phyloP scores from a whole-genome alignment of 2,113 vertebrate species.

The Cynopterus brachyotis region DNA sequence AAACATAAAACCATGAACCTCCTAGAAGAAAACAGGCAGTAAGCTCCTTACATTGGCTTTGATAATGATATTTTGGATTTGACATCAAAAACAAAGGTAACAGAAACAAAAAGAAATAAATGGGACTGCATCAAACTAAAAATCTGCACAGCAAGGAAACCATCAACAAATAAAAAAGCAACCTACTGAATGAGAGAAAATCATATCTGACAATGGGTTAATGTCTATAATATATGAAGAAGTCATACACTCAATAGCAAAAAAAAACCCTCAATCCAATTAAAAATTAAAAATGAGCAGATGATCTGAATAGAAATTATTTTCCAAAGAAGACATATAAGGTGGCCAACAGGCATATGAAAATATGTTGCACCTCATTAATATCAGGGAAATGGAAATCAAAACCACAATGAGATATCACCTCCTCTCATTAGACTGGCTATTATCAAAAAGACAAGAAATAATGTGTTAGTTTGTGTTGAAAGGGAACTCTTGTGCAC shows the following conservation, averaged over 20 bases:
- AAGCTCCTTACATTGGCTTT: not conserved
- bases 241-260: not conserved
- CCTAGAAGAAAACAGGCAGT: not conserved
- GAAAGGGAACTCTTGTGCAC: not conserved
- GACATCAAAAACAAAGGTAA: not conserved
- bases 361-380: not conserved
- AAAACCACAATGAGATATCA: not conserved
- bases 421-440: not conserved
- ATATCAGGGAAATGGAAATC: not conserved
- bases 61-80: not conserved
- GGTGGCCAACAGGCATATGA: not conserved
- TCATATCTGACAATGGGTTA: not conserved
- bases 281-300: not conserved
- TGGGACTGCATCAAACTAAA: not conserved
- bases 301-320: not conserved
- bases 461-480: not conserved
- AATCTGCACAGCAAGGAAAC: not conserved
- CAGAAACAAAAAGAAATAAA: not conserved
- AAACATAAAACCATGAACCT: not conserved
- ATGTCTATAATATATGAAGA: not conserved
- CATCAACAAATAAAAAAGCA: not conserved
- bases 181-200: not conserved
- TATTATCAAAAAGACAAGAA: not conserved
- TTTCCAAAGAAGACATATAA: not conserved
- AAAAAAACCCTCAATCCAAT: not conserved